Conservation (phyloP, 2,797 vertebrate species). For the Chloroceryle amazona region DNA sequence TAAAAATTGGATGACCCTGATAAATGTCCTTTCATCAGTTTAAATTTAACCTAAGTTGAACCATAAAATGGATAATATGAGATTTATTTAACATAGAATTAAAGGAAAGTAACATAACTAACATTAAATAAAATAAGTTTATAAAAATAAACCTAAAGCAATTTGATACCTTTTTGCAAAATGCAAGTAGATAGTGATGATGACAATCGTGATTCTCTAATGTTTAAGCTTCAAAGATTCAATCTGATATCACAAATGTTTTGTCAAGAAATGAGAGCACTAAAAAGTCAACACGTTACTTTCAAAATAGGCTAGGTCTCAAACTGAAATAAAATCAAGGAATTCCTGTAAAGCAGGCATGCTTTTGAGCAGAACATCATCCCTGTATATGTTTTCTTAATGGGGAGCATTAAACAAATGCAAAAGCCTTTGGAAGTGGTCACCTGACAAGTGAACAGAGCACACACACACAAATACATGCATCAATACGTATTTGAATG, state of each 20-base stretch:
- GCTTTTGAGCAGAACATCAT: not conserved
- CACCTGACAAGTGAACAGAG: not conserved
- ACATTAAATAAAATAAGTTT: conserved; percentile 18
- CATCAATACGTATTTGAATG: not conserved
- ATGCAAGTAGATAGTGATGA: not conserved
- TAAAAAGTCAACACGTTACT: not conserved
- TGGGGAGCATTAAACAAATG: not conserved
- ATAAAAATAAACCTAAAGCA: conserved; percentile 12
- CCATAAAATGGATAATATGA: conserved; percentile 26
- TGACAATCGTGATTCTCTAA: not conserved
- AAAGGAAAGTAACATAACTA: conserved; percentile 15
- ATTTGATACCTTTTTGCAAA: not conserved
- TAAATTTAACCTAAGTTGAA: conserved; percentile 51
- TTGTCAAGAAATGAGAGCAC: not conserved
- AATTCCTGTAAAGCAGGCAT: fast-evolving
- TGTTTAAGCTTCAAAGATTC: not conserved
- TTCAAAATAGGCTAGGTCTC: not conserved
- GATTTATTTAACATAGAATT: conserved; percentile 48
- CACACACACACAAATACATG: not conserved
- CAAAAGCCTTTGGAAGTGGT: fast-evolving
- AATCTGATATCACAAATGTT: not conserved
- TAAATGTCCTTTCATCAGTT: conserved; percentile 20
- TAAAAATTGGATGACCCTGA: not conserved
- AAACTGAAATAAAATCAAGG: not conserved
- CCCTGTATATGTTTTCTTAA: not conserved